Evolutionary conservation across 1,140 invertebrate species (phyloP), one percentile per base, ranked within the genome.

Genomic region (Neodiprion pinetum): DNA sequence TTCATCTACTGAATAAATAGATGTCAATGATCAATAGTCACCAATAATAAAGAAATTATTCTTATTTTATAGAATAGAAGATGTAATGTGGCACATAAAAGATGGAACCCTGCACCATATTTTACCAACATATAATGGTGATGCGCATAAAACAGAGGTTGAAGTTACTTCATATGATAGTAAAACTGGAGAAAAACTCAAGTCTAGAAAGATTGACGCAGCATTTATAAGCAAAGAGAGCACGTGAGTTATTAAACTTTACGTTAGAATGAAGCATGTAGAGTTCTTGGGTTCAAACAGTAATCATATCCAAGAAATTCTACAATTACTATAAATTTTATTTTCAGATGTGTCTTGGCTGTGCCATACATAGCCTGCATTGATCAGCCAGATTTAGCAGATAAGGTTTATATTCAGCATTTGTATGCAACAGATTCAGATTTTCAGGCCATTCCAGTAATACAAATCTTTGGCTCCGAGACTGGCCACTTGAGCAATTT

Each of bases 131-230:
- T 90, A 91, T 79, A 90, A 90, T 12, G 92, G 91, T 48, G 28
- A 40, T 5, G 1, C 28, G 2, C 28, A 40, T 5, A 40, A 40
- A 40, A 40, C 28, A 40, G 92, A 93, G 75, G 83, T 94, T n/a
- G 93, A 95, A 85, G 89, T 95, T 2, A 92, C 91, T 7, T 90
- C 90, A 65, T 95, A 94, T 78, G 91, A 93, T 75, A 86, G 92
- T 48, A 89, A 90, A 78, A 92, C 91, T 9, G 93, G 93, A n/a
- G 89, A 91, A 75, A 92, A 93, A 81, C 85, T 90, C 9, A 89
- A 86, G 72, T 90, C 90, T 9, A 90, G 88, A 28, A 92, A 90
- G 81, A 86, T 95, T 66, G 88, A 91, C 48, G 91, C 92, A 9
- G 81, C 90, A 28, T 94, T 93, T 91, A 90, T 91, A 77, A 91